Evolutionary conservation across 2,888 invertebrate genomes (phyloP), one percentile per base, ranked within the genome.

Genomic region (Orthosia cruda): DNA sequence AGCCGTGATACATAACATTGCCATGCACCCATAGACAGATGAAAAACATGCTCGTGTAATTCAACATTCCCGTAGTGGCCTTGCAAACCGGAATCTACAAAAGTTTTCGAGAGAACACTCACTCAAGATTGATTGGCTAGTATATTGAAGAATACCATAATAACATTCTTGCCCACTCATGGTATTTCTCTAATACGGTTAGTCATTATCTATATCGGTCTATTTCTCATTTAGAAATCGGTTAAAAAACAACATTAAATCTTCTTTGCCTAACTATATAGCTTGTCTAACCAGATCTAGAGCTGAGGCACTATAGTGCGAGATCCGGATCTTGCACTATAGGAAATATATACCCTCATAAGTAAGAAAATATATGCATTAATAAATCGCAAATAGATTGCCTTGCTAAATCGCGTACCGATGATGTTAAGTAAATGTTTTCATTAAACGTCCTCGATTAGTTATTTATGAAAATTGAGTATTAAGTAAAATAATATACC

Each of bases 171-270:
- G 2, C 13, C n/a, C 7, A 72, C 26, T 23, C 49, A 47, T n/a
- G 13, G 23, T 11, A 26, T 64, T 66, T 50, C 49, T 18, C 2
- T 55, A 20, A 45, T 40, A 45, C 18, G 0, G 15, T 66, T 74
- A 80, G 40, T 84, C 85, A 80, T n/a, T 7, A 47, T 67, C 55
- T 80, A 62, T 73, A 69, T 73, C 32, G 40, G 40, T 40, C 9
- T 9, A 40, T 40, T 40, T 40, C 40, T 26, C 47, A 80, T 67
- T 77, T 77, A 83, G 49, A 68, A 77, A 50, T 63, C 70, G 16
- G 50, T 71, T 67, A 61, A 71, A 79, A 55, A 80, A 64, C 73
- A 16, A 32, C 32, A 0, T 0, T 32, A 5, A 40, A 40, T 40
- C 40, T 40, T 1, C 40, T 40, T 40, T 40, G 32, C 32, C 32